Percentiles rank a stretch among this genome's conserved stretches.
Evolutionary conservation across 2,113 vertebrate species (phyloP).

Genomic region (Oreochromis spilurus): DNA sequence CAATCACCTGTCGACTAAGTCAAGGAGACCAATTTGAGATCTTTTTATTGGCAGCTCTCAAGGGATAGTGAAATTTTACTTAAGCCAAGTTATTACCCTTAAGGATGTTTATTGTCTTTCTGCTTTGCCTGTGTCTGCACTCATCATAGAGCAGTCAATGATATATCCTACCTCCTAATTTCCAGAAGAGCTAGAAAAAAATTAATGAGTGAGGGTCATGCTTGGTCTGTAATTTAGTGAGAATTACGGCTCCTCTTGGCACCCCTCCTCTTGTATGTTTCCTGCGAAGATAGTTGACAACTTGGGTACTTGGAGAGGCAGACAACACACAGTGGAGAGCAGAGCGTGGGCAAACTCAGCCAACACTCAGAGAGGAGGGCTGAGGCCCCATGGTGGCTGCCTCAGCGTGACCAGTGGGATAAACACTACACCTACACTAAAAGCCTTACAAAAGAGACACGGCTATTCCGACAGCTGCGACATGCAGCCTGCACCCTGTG

Average conservation of each 20-base stretch:
- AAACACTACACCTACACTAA: slow-evolving; percentile 72
- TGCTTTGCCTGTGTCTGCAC: not conserved
- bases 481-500: slow-evolving; percentile 40
- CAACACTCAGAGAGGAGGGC: slow-evolving; percentile 51
- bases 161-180: slow-evolving; percentile 5
- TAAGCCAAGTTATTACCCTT: slow-evolving; percentile 4
- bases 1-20: slow-evolving; percentile 6
- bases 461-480: slow-evolving; percentile 57
- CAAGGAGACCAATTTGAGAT: slow-evolving; percentile 6
- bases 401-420: slow-evolving; percentile 58
- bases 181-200: not conserved
- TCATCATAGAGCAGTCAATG: not conserved
- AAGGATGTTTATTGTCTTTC: not conserved
- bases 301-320: slow-evolving; percentile 28
- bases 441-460: slow-evolving; percentile 66
- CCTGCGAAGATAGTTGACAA: slow-evolving; percentile 39
- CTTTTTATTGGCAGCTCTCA: slow-evolving; percentile 22
- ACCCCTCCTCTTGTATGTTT: not conserved
- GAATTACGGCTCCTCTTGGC: not conserved
- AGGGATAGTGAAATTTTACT: slow-evolving; percentile 3
- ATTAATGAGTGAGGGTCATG: not conserved
- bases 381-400: slow-evolving; percentile 52
- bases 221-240: slow-evolving; percentile 32
- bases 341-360: slow-evolving; percentile 61
- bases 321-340: slow-evolving; percentile 34